phyloP scores from a whole-genome alignment of 2,797 vertebrate species.

The Mus caroli region DNA sequence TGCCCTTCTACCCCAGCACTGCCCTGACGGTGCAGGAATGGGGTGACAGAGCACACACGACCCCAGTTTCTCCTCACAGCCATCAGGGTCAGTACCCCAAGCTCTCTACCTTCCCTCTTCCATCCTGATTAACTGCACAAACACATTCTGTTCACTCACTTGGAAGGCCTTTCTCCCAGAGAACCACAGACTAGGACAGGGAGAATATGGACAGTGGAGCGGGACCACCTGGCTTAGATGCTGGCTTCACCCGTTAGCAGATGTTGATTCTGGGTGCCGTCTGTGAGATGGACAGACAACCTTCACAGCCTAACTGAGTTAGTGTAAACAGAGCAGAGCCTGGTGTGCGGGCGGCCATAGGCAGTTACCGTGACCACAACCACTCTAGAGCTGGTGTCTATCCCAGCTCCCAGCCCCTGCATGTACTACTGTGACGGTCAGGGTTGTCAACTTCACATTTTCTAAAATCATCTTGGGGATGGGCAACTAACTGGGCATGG shows the following conservation, averaged over 20 bases:
- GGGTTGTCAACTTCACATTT: background rate
- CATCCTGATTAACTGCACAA: background rate
- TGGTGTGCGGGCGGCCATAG: fast-evolving
- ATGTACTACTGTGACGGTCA: background rate
- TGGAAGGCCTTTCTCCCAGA: background rate
- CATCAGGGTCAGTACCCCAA: background rate
- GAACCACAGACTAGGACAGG: fast-evolving
- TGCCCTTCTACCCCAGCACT: background rate
- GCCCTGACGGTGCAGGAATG: background rate
- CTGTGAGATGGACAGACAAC: background rate
- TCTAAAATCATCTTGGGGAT: background rate
- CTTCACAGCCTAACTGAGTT: background rate
- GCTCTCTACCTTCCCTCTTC: background rate
- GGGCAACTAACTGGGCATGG: background rate
- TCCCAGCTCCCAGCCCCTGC: background rate
- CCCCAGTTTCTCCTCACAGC: background rate
- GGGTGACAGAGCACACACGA: background rate
- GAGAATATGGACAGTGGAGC: background rate
- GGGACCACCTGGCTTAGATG: background rate
- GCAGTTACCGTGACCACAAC: fast-evolving
- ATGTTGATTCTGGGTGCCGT: too few species aligned
- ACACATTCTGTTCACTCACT: background rate
- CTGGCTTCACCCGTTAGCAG: background rate
- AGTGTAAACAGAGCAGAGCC: fast-evolving
- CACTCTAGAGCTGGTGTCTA: background rate